A percentile compares a stretch with the other conserved stretches of the same genome.
Evolutionary conservation across 2,797 vertebrate species (phyloP).

Genomic region (Sebastiscus tertius): DNA sequence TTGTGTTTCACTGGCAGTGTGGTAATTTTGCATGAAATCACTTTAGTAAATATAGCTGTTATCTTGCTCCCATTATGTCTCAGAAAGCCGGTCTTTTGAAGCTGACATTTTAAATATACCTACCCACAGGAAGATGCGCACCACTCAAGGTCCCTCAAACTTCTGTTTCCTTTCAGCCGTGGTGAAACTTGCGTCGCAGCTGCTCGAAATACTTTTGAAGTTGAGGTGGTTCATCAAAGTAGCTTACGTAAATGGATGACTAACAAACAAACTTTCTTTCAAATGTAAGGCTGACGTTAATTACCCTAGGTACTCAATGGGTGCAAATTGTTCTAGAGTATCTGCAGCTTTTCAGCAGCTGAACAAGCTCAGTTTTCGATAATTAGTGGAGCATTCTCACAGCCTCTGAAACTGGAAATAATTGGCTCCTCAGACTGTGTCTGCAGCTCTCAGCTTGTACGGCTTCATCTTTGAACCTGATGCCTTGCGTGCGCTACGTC

Average conservation of each 20-base stretch:
- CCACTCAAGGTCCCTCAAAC: slow-evolving; percentile 65
- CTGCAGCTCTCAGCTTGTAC: slow-evolving; percentile 56
- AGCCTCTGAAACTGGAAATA: slow-evolving; percentile 73
- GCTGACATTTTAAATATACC: slow-evolving; percentile 66
- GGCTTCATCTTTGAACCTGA: slow-evolving; percentile 60
- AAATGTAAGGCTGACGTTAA: slow-evolving; percentile 66
- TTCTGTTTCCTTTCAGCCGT: slow-evolving; percentile 54
- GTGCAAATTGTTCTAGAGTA: slow-evolving; percentile 76
- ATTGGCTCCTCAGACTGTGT: slow-evolving; percentile 72
- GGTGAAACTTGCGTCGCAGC: slow-evolving; percentile 40
- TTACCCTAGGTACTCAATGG: slow-evolving; percentile 70
- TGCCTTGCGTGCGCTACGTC: slow-evolving; percentile 16
- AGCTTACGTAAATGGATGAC: slow-evolving; percentile 55
- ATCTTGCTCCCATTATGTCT: slow-evolving; percentile 71
- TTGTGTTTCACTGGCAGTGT: slow-evolving; percentile 63
- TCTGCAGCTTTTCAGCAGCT: slow-evolving; percentile 72
- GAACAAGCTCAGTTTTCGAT: slow-evolving; percentile 68
- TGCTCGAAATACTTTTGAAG: slow-evolving; percentile 48
- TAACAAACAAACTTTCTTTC: slow-evolving; percentile 64
- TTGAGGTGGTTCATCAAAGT: slow-evolving; percentile 60
- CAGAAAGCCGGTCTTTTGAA: slow-evolving; percentile 68
- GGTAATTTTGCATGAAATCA: slow-evolving; percentile 75
- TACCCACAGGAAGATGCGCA: slow-evolving; percentile 57
- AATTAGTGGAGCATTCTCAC: slow-evolving; percentile 73
- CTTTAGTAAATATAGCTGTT: slow-evolving; percentile 78